Base-by-base conservation (phyloP, 1,140 invertebrate species). In the Augochlora pura region DNA sequence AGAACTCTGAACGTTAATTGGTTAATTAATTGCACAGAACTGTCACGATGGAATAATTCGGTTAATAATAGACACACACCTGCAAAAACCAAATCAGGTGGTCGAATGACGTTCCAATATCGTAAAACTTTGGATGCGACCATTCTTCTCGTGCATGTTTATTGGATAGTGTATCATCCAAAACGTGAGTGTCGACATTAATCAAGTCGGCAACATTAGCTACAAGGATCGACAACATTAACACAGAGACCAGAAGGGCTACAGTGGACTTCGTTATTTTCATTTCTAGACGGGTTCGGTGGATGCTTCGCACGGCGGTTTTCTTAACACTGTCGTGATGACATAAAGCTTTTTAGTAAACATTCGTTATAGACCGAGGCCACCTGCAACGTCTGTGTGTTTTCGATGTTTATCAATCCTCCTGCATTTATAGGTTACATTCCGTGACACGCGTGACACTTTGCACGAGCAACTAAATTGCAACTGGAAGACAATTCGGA, bases 81-180 rank as follows among this genome's bases (percentile, higher is more conserved):
- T 97, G 96, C 83, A 97, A 87, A 93, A 97, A 97, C 96, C 96
- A 96, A 70, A 96, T 93, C 23, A 97, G 86, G 90, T 96, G 94
- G 27, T 95, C 89, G 21, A 87, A 84, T 1, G 93, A 93, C 84
- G 95, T 91, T 49, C 88, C 92, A 62, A 96, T 94, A 83, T 93
- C 89, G 73, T 94, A 94, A 83, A 91, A 92, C 69, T 84, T 90
- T 38, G 89, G 88, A 23, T 77, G 69, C 0, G 83, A 73, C 86
- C 85, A 88, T 27, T 42, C 74, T 32, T 65, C 42, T 54, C 87
- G 60, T 1, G 49, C 16, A 32, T 75, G 72, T 60, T 81, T 77
- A 14, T 83, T 71, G 7, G 23, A n/a, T 10, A 62, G 23, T 14
- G 54, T 68, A 8, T 88, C 83, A 8, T 82, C 82, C 46, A 86